Percentiles rank a stretch among this genome's conserved stretches.
Conservation (phyloP, 2,888 invertebrate species). For the Andrena minutula region DNA sequence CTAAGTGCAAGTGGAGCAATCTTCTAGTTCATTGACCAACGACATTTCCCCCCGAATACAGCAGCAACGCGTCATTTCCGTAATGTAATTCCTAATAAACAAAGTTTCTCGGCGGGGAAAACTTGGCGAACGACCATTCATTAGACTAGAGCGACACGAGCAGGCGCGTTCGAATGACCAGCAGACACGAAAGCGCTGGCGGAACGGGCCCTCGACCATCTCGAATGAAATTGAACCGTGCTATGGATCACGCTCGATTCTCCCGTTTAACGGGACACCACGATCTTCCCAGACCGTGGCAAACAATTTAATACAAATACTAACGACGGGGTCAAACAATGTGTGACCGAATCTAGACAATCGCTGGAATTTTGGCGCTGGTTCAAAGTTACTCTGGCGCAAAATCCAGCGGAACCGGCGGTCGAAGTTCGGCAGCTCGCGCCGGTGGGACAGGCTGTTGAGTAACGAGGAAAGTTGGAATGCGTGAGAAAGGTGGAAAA, state of each 20-base stretch:
- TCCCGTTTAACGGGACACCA: slow-evolving; percentile 7
- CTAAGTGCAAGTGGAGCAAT: slow-evolving; percentile 13
- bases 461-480: slow-evolving; percentile 13
- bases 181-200: slow-evolving; percentile 39
- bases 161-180: slow-evolving; percentile 23
- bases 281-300: too few relatives aligned
- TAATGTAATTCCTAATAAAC: slow-evolving; percentile 54
- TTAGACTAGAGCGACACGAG: slow-evolving; percentile 41
- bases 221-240: slow-evolving; percentile 42
- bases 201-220: slow-evolving; percentile 10
- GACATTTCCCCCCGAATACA: slow-evolving; percentile 6
- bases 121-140: slow-evolving; percentile 31
- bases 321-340: too few relatives aligned
- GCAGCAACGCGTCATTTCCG: slow-evolving; percentile 50
- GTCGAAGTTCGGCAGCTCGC: too few relatives aligned
- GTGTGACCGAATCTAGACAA: too few relatives aligned
- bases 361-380: too few relatives aligned
- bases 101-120: slow-evolving; percentile 49
- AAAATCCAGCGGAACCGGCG: too few relatives aligned
- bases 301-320: not conserved
- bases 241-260: slow-evolving; percentile 25
- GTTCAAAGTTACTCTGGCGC: too few relatives aligned
- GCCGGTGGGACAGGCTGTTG: not conserved
- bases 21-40: slow-evolving; percentile 5
- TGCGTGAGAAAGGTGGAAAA: slow-evolving; percentile 48